Base-by-base conservation (phyloP, 1,140 invertebrate genomes). In the Thaumatotibia leucotreta region DNA sequence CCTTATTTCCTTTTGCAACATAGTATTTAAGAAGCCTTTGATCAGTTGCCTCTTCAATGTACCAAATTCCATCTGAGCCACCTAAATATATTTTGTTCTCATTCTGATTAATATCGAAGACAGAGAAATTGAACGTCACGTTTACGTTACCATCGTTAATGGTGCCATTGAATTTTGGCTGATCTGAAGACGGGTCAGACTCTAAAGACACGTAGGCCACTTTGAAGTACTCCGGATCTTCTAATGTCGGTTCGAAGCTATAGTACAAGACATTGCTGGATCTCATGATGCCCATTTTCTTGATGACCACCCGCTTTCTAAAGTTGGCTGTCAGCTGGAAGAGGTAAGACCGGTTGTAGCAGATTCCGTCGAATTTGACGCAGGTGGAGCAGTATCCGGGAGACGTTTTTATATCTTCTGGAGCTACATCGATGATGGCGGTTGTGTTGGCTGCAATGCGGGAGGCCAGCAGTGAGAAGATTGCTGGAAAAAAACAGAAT, bases 71-170 rank as follows among this genome's bases (percentile, higher is more conserved):
- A 63, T 85, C 81, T 32, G 74, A 73, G 0, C 87, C 84, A 1
- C 86, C 88, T 23, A 89, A 70, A 52, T 89, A 90, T 10, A 89
- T 70, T 1, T 80, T 50, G 1, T 61, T 72, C 11, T 84, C 86
- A 10, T 79, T 75, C 61, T 90, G 84, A 62, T 89, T 83, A 2
- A 90, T 70, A 63, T 80, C 85, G 52, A 90, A 86, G 8, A 83
- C 80, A 3, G 81, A 84, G 29, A 90, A 84, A 63, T 90, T 90
- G 58, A 84, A 45, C 0, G 39, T 45, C n/a, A 45, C 14, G n/a
- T 2, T 14, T 17, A n/a, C 67, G n/a, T 77, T 67, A n/a, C 68
- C 64, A 8, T 78, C 80, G 20, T 45, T 45, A 1, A 45, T 45
- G 4, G 73, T 76, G 0, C 32, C 76, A n/a, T 67, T 73, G 29